phyloP scores from a whole-genome alignment of 2,113 vertebrate species.

The Menidia beryllina region DNA sequence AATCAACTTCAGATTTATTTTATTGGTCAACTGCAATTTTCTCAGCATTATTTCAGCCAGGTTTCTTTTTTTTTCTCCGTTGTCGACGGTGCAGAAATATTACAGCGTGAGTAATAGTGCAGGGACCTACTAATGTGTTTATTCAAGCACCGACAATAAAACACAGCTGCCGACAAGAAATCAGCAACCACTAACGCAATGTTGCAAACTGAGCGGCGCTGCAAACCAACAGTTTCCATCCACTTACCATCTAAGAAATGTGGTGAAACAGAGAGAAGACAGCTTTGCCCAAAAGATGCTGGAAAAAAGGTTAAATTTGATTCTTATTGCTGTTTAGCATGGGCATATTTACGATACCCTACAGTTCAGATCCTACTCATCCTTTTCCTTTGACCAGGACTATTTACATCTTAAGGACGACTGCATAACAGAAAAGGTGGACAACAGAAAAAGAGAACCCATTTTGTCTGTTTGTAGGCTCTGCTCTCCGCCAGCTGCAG shows the following conservation, averaged over 20 bases:
- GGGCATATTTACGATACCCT: no score
- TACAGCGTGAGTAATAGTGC: conserved; percentile 15
- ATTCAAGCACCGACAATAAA: conserved; percentile 33
- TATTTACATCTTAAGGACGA: no score
- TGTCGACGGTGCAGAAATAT: conserved; percentile 29
- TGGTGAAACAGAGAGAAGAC: not conserved
- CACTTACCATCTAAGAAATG: no score
- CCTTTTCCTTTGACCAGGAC: no score
- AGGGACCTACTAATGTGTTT: conserved; percentile 14
- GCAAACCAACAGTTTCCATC: no score
- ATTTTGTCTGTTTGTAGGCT: no score
- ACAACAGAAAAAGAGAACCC: no score
- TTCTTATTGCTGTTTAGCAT: not conserved
- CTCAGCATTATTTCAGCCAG: conserved; percentile 23
- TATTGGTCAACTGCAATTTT: conserved; percentile 24
- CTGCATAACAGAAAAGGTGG: no score
- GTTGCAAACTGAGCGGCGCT: not conserved
- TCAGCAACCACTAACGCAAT: conserved; percentile 6
- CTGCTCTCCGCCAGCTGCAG: no score
- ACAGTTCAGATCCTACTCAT: no score
- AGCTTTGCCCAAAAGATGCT: not conserved
- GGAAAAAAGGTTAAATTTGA: not conserved
- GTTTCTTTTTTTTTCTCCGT: conserved; percentile 28
- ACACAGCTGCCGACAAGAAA: not conserved
- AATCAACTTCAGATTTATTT: conserved; percentile 59